Percentiles rank a stretch among this genome's conserved stretches.
Conservation (phyloP, 2,888 invertebrate species). For the Andrena bicolor region DNA sequence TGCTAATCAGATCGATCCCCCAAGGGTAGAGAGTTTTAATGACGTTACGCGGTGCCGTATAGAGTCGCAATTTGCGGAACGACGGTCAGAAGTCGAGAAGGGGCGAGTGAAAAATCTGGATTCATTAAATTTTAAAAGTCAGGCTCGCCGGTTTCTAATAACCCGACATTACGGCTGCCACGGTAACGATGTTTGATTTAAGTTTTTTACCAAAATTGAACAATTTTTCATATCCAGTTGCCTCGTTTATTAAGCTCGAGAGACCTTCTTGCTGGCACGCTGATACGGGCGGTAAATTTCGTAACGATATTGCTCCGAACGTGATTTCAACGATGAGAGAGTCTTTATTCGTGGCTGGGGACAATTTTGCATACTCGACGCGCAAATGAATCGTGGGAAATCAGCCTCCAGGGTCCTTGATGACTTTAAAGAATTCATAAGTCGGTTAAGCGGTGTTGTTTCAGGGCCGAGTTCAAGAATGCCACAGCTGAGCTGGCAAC, state of each 20-base stretch:
- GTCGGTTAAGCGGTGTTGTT: slow-evolving; percentile 38
- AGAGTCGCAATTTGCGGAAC: slow-evolving; percentile 20
- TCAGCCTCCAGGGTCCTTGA: background rate
- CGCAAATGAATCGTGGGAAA: slow-evolving; percentile 10
- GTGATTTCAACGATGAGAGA: slow-evolving; percentile 2
- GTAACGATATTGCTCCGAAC: background rate
- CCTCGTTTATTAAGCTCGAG: background rate
- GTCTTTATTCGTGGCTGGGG: background rate
- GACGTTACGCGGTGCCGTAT: slow-evolving; percentile 13
- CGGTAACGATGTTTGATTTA: background rate
- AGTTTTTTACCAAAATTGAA: background rate
- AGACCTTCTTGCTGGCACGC: background rate
- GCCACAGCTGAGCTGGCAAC: background rate
- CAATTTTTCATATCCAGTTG: background rate
- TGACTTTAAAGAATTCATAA: slow-evolving; percentile 22
- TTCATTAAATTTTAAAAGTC: slow-evolving; percentile 23
- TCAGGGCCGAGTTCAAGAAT: slow-evolving; percentile 2
- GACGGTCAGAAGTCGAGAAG: background rate
- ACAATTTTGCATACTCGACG: background rate
- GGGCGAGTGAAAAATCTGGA: background rate
- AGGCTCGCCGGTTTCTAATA: slow-evolving; percentile 15
- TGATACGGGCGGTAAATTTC: background rate
- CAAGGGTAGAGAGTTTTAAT: slow-evolving; percentile 16
- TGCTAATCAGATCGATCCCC: slow-evolving; percentile 35
- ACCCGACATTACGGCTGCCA: background rate